Base-by-base conservation (phyloP, 2,888 invertebrate genomes). In the Cataglyphis livida region DNA sequence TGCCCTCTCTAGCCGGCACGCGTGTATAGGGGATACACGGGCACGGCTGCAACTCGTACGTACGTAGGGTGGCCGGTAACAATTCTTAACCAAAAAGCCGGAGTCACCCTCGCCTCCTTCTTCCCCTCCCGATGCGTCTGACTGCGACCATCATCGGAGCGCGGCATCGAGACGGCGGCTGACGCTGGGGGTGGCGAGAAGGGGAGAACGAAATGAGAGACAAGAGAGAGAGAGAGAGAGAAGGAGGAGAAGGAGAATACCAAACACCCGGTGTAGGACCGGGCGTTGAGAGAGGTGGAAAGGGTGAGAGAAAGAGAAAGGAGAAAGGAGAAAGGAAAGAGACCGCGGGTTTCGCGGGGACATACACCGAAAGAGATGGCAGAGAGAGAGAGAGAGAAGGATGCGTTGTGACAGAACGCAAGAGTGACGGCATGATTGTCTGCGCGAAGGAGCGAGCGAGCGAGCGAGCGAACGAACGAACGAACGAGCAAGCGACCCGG, bases 41-140 rank as follows among this genome's bases (percentile, higher is more conserved):
- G n/a, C 61, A 51, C 74, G 61, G 71, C 41, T 62, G 62, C 64
- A 71, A 21, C 76, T 68, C 82, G 85, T 87, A 85, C 85, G 87
- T 87, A 87, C 90, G 90, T 86, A 84, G 83, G 85, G 85, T 88
- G 90, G 89, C 89, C 91, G 91, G 92, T 92, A 93, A 93, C 92
- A 92, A 92, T 93, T 93, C 92, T 91, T 91, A 90, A 92, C 92
- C 92, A 92, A 93, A 93, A 93, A 93, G 92, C 91, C 92, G 91
- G 90, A 92, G 93, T 92, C 92, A 92, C 92, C 91, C 92, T 86
- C 90, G 74, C 86, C 87, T 88, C 88, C 88, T 74, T 81, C 81
- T 82, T 84, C 84, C 87, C 25, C n/a, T 62, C 48, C 28, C 90
- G 87, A 89, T 91, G 89, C 91, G 93, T 93, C 93, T 93, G 92